These are phyloP conservation scores for Micrasema minimum DNA, from an alignment of 1,140 invertebrate genomes.

Conservation along the genomic window DNA sequence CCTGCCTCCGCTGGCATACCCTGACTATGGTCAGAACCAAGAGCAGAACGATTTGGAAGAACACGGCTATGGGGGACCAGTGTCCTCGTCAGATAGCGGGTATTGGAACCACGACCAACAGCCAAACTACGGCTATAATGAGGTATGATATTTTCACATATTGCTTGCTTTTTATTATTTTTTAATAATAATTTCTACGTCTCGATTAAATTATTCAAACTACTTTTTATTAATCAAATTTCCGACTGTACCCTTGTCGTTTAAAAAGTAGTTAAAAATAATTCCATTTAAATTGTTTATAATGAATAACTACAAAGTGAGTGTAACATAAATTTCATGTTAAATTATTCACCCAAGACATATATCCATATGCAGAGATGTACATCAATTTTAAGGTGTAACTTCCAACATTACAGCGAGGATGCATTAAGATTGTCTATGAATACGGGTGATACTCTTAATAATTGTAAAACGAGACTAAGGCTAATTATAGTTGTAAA, in stretches of 20 bases:
- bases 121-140: conserved; percentile 47
- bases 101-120: conserved; percentile 50
- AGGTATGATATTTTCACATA: conserved; percentile 44
- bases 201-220: not conserved
- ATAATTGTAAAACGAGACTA: too few relatives aligned
- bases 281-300: too few relatives aligned
- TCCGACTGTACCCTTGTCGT: not conserved
- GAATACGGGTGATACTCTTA: too few relatives aligned
- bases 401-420: too few relatives aligned
- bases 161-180: conserved; percentile 29
- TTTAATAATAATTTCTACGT: too few relatives aligned
- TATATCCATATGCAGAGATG: too few relatives aligned
- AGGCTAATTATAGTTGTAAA: too few relatives aligned
- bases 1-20: conserved; percentile 15
- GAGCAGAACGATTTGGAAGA: conserved; percentile 24
- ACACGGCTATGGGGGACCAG: conserved; percentile 22
- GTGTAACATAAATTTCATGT: too few relatives aligned
- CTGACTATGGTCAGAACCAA: not conserved
- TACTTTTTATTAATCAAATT: not conserved
- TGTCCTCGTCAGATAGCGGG: conserved; percentile 34
- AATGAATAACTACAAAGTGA: too few relatives aligned
- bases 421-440: too few relatives aligned
- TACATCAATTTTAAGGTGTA: too few relatives aligned
- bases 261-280: not conserved
- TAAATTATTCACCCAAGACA: too few relatives aligned